These are phyloP conservation scores for Ephestia elutella DNA, from an alignment of 1,140 invertebrate genomes.

Conservation along the genomic window DNA sequence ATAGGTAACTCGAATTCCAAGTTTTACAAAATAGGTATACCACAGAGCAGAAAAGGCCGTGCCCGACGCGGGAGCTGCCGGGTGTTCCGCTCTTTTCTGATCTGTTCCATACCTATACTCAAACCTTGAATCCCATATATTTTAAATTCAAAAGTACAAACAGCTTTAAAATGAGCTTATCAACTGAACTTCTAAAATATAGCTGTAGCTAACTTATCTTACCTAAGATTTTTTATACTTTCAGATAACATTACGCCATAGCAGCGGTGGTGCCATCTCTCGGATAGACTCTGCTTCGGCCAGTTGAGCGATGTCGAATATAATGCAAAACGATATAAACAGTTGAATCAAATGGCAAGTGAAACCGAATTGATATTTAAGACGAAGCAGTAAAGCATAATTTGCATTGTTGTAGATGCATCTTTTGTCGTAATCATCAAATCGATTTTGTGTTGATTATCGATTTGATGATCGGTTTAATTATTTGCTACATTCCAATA, in stretches of 20 bases:
- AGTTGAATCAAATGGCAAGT: slow-evolving; percentile 1
- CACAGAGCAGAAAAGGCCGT: no score
- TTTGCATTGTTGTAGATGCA: slow-evolving; percentile 17
- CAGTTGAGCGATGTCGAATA: slow-evolving; percentile 2
- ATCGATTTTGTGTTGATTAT: slow-evolving; percentile 35
- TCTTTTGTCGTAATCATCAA: slow-evolving; percentile 30
- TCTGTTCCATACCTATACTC: no score
- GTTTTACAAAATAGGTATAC: no score
- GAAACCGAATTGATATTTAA: not conserved
- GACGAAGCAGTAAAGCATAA: not conserved
- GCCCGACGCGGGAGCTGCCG: no score
- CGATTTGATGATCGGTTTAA: slow-evolving; percentile 27
- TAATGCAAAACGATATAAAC: slow-evolving; percentile 1
- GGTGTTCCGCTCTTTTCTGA: no score
- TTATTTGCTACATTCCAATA: no score
- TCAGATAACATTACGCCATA: slow-evolving; percentile 63
- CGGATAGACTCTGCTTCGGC: slow-evolving; percentile 13
- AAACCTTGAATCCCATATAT: no score
- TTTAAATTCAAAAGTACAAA: no score
- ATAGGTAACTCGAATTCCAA: no score
- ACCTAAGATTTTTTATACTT: slow-evolving; percentile 12
- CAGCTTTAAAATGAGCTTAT: no score
- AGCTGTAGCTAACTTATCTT: no score
- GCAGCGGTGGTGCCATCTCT: slow-evolving; percentile 39
- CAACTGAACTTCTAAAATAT: no score